phyloP scores from a whole-genome alignment of 2,797 vertebrate species.

The Poecilia gillii region DNA sequence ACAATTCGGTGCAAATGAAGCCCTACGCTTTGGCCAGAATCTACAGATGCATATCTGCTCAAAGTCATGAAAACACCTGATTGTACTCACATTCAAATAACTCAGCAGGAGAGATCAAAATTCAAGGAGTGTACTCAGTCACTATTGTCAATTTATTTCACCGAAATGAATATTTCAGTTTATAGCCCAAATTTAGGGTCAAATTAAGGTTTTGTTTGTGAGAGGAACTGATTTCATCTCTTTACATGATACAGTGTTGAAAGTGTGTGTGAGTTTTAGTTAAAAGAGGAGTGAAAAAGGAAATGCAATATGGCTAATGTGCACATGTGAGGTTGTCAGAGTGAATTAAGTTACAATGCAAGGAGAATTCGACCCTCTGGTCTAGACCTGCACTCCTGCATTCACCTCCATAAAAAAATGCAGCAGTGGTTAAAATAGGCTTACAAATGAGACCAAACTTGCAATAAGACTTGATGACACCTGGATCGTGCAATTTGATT shows the following conservation, averaged over 20 bases:
- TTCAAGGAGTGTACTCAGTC: background rate
- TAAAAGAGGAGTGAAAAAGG: constrained; percentile 1
- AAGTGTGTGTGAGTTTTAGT: constrained; percentile 13
- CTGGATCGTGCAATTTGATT: background rate
- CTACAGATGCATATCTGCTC: constrained; percentile 66
- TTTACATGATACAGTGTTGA: background rate
- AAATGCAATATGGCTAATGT: background rate
- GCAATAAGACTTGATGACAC: background rate
- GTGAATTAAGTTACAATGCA: constrained; percentile 7
- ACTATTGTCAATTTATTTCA: background rate
- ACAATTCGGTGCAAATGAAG: constrained; percentile 61
- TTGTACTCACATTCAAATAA: constrained; percentile 40
- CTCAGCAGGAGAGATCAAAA: background rate
- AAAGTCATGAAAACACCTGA: constrained; percentile 64
- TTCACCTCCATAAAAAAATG: constrained; percentile 14
- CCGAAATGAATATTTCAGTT: background rate
- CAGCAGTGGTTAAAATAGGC: constrained; percentile 4
- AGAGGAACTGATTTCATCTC: background rate
- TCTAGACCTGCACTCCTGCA: constrained; percentile 23
- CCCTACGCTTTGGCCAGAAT: constrained; percentile 53
- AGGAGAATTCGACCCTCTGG: constrained; percentile 21
- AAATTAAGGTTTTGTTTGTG: background rate
- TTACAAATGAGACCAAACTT: constrained; percentile 5
- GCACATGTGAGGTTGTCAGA: constrained; percentile 5
- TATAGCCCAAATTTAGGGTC: background rate